A percentile compares a stretch with the other conserved stretches of the same genome.
Conservation (phyloP, 2,113 vertebrate genomes). For the Isurus oxyrinchus region DNA sequence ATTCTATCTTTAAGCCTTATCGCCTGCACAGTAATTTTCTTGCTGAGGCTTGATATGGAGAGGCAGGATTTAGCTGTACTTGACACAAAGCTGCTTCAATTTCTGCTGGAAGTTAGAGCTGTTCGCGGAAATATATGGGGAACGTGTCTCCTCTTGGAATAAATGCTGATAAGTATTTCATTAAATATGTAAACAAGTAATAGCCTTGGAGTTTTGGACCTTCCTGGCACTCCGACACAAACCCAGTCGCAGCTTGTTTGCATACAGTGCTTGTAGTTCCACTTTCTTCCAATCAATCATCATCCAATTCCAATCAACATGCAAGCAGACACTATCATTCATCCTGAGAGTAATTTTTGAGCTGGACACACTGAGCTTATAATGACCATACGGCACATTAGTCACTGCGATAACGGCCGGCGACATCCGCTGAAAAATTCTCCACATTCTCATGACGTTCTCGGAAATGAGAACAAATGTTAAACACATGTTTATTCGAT, state of each 20-base stretch:
- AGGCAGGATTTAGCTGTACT: slow-evolving; percentile 97
- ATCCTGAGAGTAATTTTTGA: slow-evolving; percentile 55
- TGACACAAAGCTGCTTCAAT: slow-evolving; percentile 99
- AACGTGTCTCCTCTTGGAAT: slow-evolving; percentile 61
- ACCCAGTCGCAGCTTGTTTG: slow-evolving; percentile 44
- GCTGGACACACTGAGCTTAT: slow-evolving; percentile 46
- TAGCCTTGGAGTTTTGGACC: slow-evolving; percentile 51
- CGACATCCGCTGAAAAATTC: slow-evolving; percentile 46
- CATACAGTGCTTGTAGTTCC: slow-evolving; percentile 44
- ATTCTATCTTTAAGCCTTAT: slow-evolving; percentile 98
- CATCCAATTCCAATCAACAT: slow-evolving; percentile 56
- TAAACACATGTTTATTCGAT: slow-evolving; percentile 55
- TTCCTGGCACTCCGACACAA: background rate
- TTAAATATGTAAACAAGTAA: slow-evolving; percentile 58
- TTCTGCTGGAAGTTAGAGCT: slow-evolving; percentile 84
- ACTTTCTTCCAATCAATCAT: slow-evolving; percentile 59
- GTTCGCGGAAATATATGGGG: slow-evolving; percentile 70
- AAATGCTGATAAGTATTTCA: slow-evolving; percentile 38
- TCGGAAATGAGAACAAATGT: slow-evolving; percentile 48
- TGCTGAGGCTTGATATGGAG: slow-evolving; percentile 94
- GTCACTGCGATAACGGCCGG: slow-evolving; percentile 47
- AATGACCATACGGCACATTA: slow-evolving; percentile 50
- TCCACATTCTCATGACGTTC: slow-evolving; percentile 47
- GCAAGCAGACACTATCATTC: slow-evolving; percentile 52
- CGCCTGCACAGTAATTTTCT: slow-evolving; percentile 98